phyloP scores from a whole-genome alignment of 2,113 vertebrate genomes.

The Ammodramus savannarum region DNA sequence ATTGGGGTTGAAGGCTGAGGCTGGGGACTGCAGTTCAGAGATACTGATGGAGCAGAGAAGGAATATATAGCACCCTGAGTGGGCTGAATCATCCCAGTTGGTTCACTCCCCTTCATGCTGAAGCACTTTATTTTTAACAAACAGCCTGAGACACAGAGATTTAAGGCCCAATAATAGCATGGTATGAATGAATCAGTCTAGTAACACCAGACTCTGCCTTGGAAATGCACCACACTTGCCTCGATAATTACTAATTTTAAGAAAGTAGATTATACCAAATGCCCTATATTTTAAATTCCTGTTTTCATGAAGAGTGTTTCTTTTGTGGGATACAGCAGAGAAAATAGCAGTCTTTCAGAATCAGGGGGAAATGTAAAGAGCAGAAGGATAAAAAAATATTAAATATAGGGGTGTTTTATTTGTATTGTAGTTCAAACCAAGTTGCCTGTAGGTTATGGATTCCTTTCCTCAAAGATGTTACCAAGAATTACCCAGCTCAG shows the following conservation, averaged over 20 bases:
- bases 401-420: background rate
- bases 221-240: background rate
- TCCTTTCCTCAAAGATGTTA: background rate
- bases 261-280: background rate
- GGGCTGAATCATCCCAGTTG: conserved; percentile 17
- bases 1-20: background rate
- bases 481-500: background rate
- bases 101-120: conserved; percentile 17
- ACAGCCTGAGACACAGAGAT: conserved; percentile 5
- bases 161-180: conserved; percentile 13
- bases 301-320: background rate
- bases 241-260: conserved; percentile 2
- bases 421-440: background rate
- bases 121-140: conserved; percentile 37
- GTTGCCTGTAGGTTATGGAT: background rate
- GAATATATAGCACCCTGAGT: background rate
- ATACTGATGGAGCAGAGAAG: background rate
- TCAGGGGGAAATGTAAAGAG: background rate
- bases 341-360: background rate
- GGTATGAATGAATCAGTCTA: background rate
- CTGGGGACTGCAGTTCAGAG: background rate
- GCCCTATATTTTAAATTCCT: background rate
- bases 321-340: background rate
- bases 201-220: background rate
- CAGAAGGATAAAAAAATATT: background rate